Evolutionary conservation across 2,797 vertebrate genomes (phyloP).

Genomic region (Eleutherodactylus coqui): DNA sequence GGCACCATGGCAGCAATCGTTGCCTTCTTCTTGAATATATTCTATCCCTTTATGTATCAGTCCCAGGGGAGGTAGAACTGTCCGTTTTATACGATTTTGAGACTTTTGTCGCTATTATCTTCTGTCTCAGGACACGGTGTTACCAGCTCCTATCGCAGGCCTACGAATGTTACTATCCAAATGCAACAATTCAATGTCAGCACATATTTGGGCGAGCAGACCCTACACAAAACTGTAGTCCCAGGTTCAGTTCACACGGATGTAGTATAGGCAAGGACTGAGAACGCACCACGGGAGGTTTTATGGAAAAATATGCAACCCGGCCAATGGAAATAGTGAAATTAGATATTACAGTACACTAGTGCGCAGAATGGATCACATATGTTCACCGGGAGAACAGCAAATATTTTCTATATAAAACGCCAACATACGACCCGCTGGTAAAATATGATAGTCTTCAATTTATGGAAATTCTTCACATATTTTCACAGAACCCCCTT

Average conservation of each 20-base stretch:
- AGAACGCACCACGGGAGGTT: not conserved
- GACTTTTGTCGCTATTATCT: not conserved
- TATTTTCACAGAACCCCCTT: not conserved
- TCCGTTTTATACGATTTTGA: constrained; percentile 14
- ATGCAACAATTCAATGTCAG: not conserved
- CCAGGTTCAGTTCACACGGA: constrained; percentile 14
- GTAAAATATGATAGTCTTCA: constrained; percentile 10
- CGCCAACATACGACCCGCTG: constrained; percentile 20
- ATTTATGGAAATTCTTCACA: not conserved
- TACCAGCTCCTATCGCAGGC: too few relatives aligned
- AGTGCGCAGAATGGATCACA: not conserved
- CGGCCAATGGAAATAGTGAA: constrained; percentile 19
- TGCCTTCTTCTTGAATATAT: constrained; percentile 87
- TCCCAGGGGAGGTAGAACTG: constrained; percentile 78
- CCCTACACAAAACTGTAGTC: not conserved
- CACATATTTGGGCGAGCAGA: not conserved
- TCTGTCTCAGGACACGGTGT: constrained; percentile 18
- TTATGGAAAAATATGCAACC: not conserved
- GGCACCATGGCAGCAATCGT: constrained; percentile 87
- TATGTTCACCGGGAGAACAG: not conserved
- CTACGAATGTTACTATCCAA: not conserved
- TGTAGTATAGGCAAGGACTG: not conserved
- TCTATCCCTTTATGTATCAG: constrained; percentile 89
- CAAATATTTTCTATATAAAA: constrained; percentile 13
- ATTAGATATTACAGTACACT: not conserved